phyloP scores from a whole-genome alignment of 2,113 vertebrate genomes.

The Agapornis roseicollis region DNA sequence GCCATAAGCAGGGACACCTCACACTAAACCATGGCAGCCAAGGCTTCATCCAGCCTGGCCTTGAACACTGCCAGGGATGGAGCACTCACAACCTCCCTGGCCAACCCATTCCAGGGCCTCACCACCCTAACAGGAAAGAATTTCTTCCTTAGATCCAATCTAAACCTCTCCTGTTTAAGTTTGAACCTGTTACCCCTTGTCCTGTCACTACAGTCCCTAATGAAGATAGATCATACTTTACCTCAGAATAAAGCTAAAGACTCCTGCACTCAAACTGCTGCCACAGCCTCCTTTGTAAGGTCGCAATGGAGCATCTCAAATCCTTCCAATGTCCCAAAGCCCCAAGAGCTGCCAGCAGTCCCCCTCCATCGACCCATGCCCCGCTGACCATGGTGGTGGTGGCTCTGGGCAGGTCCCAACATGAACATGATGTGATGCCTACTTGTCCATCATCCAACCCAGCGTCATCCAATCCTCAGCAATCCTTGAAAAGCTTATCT shows the following conservation, averaged over 20 bases:
- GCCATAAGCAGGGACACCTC: too few relatives aligned
- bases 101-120: too few relatives aligned
- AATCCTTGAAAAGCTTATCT: not conserved
- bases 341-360: not conserved
- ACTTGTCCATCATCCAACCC: not conserved
- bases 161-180: too few relatives aligned
- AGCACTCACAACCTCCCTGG: too few relatives aligned
- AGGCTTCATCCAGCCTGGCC: too few relatives aligned
- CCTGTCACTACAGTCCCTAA: too few relatives aligned
- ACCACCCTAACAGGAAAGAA: too few relatives aligned
- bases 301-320: not conserved
- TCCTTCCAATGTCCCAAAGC: not conserved
- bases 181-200: too few relatives aligned
- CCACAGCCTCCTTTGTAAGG: not conserved
- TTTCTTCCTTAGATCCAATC: too few relatives aligned
- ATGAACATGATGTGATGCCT: accelerated
- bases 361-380: accelerated
- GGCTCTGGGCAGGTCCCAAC: not conserved
- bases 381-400: accelerated
- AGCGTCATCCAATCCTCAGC: not conserved
- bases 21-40: too few relatives aligned
- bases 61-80: too few relatives aligned
- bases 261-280: not conserved
- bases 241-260: not conserved
- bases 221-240: not conserved